phyloP scores from a whole-genome alignment of 2,888 invertebrate genomes.

The Heliconius sara region DNA sequence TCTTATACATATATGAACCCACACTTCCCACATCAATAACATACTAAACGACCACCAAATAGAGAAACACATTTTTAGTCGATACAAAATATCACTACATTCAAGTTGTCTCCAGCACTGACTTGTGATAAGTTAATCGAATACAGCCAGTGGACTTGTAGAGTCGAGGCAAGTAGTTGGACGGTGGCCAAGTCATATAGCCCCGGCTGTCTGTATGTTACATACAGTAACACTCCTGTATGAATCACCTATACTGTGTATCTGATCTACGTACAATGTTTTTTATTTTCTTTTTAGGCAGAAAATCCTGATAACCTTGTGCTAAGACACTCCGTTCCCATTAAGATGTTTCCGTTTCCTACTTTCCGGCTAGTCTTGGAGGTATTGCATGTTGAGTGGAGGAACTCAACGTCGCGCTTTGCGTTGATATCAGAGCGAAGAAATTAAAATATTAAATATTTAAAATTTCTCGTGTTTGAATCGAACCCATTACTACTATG shows the following conservation, averaged over 20 bases:
- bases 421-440: neutral
- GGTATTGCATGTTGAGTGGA: neutral
- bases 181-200: constrained; percentile 28
- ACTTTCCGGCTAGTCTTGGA: neutral
- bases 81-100: neutral
- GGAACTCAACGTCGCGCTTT: neutral
- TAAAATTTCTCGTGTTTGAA: neutral
- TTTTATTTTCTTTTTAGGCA: neutral
- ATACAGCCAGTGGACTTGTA: constrained; percentile 29
- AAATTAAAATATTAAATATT: neutral
- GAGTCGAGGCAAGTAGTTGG: constrained; percentile 39
- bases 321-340: neutral
- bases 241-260: neutral
- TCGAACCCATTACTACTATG: neutral
- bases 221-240: neutral
- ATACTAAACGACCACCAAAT: neutral
- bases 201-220: neutral
- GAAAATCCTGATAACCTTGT: neutral
- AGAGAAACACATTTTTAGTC: neutral
- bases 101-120: neutral
- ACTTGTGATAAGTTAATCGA: constrained; percentile 24
- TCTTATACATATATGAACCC: too few species aligned
- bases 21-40: too few species aligned
- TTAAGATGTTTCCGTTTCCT: neutral
- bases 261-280: neutral